A percentile compares a stretch with the other conserved stretches of the same genome.
Evolutionary conservation across 2,797 vertebrate species (phyloP).

Genomic region (Darevskia nairensis): DNA sequence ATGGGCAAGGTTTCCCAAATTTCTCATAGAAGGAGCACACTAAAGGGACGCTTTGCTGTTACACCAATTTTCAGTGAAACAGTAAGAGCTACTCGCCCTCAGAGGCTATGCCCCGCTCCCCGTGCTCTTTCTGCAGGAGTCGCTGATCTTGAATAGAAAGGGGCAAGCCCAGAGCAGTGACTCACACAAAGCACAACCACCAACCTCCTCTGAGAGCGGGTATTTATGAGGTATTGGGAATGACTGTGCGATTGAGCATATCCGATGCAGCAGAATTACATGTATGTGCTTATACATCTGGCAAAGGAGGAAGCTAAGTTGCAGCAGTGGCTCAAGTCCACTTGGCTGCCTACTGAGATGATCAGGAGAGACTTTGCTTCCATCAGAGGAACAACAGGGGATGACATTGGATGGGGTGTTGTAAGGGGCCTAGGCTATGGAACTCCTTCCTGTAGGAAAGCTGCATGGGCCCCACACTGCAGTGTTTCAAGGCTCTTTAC

Average conservation of each 20-base stretch:
- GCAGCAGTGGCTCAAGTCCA: neutral
- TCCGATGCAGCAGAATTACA: neutral
- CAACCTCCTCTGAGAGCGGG: neutral
- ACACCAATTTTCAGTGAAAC: neutral
- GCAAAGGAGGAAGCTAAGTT: neutral
- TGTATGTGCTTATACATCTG: neutral
- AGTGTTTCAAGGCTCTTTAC: too few species aligned
- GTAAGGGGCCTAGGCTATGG: too few species aligned
- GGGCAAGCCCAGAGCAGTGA: neutral
- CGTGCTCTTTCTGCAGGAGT: neutral
- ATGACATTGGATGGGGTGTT: too few species aligned
- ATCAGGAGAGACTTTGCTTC: too few species aligned
- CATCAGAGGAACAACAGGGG: too few species aligned
- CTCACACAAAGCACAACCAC: neutral
- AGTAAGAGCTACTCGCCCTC: neutral
- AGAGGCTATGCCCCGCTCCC: too few species aligned
- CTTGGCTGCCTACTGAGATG: too few species aligned
- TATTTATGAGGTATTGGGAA: neutral
- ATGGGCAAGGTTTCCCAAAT: too few species aligned
- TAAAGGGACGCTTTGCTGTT: neutral
- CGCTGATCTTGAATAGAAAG: neutral
- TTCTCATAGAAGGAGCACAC: too few species aligned
- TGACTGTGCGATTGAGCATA: neutral
- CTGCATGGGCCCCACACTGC: too few species aligned
- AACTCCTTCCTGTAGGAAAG: too few species aligned